These are phyloP conservation scores for Brachionus rotundiformis DNA, from an alignment of 1,140 invertebrate genomes.

Conservation along the genomic window DNA sequence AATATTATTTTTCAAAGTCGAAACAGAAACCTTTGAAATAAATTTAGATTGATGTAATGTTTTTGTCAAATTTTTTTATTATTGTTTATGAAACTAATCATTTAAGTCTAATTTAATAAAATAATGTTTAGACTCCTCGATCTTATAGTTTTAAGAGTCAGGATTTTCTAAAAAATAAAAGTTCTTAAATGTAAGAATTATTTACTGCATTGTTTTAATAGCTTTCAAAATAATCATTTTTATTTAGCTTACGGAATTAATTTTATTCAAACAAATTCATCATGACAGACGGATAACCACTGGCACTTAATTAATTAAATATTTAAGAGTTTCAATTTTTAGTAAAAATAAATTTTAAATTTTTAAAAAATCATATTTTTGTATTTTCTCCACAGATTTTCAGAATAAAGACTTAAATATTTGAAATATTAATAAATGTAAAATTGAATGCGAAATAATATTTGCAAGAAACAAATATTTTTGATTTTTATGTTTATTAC, in stretches of 20 bases:
- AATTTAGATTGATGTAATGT: not conserved
- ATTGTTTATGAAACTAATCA: not conserved
- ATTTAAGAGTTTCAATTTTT: no score
- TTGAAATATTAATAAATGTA: not conserved
- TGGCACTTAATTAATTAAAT: no score
- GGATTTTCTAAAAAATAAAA: no score
- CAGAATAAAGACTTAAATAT: not conserved
- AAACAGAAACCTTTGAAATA: not conserved
- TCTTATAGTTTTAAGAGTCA: not conserved
- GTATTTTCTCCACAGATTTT: no score
- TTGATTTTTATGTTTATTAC: not conserved
- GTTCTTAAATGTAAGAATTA: no score
- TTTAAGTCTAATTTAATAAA: not conserved
- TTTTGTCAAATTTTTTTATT: not conserved
- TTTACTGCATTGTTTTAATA: no score
- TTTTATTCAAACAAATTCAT: no score
- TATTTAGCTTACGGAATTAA: no score
- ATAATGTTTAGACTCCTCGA: not conserved
- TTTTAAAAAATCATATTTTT: no score
- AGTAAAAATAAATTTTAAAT: no score
- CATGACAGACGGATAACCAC: no score
- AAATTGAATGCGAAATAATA: not conserved
- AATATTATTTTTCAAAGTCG: not conserved
- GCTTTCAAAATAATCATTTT: no score
- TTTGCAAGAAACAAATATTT: not conserved